Conservation (phyloP, 2,888 invertebrate species). For the Stegana nigrithorax region DNA sequence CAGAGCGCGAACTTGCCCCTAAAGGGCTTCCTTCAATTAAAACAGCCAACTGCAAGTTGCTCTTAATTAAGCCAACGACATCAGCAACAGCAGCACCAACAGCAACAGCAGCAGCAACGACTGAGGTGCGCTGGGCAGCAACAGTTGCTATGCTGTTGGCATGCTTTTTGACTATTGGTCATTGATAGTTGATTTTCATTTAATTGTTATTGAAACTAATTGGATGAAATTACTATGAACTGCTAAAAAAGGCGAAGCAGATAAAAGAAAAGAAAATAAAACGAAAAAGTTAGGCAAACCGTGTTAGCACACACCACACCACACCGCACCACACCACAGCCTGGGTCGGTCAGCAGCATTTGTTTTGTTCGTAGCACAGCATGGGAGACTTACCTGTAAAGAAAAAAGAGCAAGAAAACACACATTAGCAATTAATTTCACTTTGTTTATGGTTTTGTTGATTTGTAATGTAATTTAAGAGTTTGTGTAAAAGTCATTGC, state of each 20-base stretch:
- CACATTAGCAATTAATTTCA: conserved; percentile 24
- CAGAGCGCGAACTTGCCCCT: conserved; percentile 46
- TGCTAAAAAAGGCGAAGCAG: not conserved
- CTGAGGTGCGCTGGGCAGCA: not conserved
- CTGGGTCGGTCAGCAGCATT: too few relatives aligned
- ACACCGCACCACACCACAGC: too few relatives aligned
- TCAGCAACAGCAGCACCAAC: too few relatives aligned
- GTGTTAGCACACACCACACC: too few relatives aligned
- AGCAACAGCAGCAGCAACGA: too few relatives aligned
- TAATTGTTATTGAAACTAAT: conserved; percentile 48
- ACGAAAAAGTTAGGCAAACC: not conserved
- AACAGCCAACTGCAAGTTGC: conserved; percentile 5
- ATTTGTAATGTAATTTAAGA: too few relatives aligned
- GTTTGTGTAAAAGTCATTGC: not conserved
- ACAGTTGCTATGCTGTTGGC: not conserved
- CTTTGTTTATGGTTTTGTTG: too few relatives aligned
- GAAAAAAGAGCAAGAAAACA: conserved; percentile 17
- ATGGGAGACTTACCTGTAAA: conserved; percentile 20
- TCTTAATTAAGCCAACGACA: conserved; percentile 36
- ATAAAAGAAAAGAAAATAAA: not conserved
- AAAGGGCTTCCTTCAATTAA: conserved; percentile 51
- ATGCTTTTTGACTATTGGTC: conserved; percentile 14
- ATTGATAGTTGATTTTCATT: not conserved
- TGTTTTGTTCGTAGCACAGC: not conserved
- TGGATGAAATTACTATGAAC: conserved; percentile 40